A percentile compares a stretch with the other conserved stretches of the same genome.
These are phyloP conservation scores for Pachymerium ferrugineum DNA, from an alignment of 2,888 invertebrate species.

Conservation along the genomic window DNA sequence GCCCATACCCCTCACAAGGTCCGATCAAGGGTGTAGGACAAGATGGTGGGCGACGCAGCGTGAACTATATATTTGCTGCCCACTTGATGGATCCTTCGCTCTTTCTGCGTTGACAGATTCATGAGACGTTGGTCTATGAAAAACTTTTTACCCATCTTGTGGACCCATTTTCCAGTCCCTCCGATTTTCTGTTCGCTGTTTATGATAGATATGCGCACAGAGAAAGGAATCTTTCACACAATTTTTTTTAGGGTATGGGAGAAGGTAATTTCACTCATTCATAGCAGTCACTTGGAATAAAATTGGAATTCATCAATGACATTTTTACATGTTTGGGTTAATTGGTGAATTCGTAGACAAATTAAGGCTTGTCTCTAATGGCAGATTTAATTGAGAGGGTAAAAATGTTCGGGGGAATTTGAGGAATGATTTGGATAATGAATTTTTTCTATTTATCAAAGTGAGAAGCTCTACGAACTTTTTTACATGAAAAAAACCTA, in stretches of 20 bases:
- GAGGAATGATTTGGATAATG: too few relatives aligned
- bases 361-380: too few relatives aligned
- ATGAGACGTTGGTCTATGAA: conserved; percentile 15
- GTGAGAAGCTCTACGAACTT: too few relatives aligned
- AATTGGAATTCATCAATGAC: conserved; percentile 11
- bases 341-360: conserved; percentile 10
- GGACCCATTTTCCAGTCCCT: conserved; percentile 11
- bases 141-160: conserved; percentile 6
- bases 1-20: background rate
- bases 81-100: conserved; percentile 4
- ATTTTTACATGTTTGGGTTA: conserved; percentile 7
- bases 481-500: too few relatives aligned
- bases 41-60: conserved; percentile 16
- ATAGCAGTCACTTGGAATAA: conserved; percentile 7
- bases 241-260: background rate
- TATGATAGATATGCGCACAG: conserved; percentile 20
- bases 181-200: conserved; percentile 4
- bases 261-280: background rate
- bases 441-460: background rate
- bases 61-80: conserved; percentile 25
- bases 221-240: background rate
- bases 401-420: too few relatives aligned
- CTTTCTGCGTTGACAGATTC: conserved; percentile 18
- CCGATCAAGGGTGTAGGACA: conserved; percentile 17
- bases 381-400: too few relatives aligned